Conservation (phyloP, 2,797 vertebrate genomes). For the Heterohyrax brucei region DNA sequence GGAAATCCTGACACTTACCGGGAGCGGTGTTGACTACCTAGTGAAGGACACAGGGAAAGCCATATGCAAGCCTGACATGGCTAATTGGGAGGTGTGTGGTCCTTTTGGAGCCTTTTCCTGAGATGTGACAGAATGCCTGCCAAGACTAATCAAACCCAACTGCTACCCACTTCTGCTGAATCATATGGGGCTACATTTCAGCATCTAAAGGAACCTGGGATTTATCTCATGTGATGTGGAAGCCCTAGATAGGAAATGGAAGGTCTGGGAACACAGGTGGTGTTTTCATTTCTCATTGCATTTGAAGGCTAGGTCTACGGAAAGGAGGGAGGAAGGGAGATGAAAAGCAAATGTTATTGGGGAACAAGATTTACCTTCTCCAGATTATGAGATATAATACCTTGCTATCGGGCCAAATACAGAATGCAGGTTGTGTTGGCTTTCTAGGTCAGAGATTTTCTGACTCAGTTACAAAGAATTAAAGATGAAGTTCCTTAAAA, state of each 20-base stretch:
- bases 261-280: slow-evolving; percentile 85
- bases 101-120: slow-evolving; percentile 83
- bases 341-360: slow-evolving; percentile 71
- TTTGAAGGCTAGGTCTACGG: slow-evolving; percentile 77
- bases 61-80: slow-evolving; percentile 84
- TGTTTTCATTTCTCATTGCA: slow-evolving; percentile 83
- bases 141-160: slow-evolving; percentile 86
- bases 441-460: background rate
- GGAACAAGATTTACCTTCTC: slow-evolving; percentile 70
- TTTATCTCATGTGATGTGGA: slow-evolving; percentile 79
- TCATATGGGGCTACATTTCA: slow-evolving; percentile 80
- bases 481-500: slow-evolving; percentile 58
- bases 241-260: slow-evolving; percentile 83
- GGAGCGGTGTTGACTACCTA: slow-evolving; percentile 70
- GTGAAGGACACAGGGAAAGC: slow-evolving; percentile 78
- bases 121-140: slow-evolving; percentile 84
- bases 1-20: slow-evolving; percentile 67
- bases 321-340: slow-evolving; percentile 75
- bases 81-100: slow-evolving; percentile 82
- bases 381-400: slow-evolving; percentile 56
- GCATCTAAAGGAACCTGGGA: slow-evolving; percentile 85
- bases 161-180: slow-evolving; percentile 85
- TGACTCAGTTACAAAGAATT: background rate
- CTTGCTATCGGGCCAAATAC: background rate
- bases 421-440: background rate